Evolutionary conservation across 2,113 vertebrate genomes (phyloP).

Genomic region (Heloderma charlesbogerti): DNA sequence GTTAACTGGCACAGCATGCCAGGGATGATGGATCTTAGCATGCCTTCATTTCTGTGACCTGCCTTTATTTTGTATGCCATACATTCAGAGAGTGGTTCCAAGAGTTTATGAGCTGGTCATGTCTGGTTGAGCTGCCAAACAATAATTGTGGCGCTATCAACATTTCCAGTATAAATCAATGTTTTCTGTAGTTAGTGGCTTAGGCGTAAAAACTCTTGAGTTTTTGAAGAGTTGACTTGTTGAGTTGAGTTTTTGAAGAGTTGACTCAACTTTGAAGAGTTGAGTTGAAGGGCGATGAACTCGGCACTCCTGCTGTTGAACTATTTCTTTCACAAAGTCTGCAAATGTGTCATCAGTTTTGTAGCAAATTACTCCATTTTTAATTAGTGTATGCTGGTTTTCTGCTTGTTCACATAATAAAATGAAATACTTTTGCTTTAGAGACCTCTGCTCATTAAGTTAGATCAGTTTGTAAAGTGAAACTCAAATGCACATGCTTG

Average conservation of each 20-base stretch:
- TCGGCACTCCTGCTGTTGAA: conserved; percentile 49
- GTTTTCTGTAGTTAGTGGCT: conserved; percentile 36
- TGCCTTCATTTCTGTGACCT: neutral
- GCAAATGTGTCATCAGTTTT: conserved; percentile 33
- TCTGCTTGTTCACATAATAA: conserved; percentile 33
- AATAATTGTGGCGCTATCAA: conserved; percentile 23
- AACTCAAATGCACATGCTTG: neutral
- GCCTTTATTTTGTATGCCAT: neutral
- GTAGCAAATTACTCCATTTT: conserved; percentile 26
- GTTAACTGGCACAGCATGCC: neutral
- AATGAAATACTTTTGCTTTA: conserved; percentile 20
- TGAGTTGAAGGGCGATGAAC: conserved; percentile 42
- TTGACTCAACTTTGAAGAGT: too few relatives aligned
- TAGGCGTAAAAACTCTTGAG: conserved; percentile 37
- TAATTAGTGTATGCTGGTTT: neutral
- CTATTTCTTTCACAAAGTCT: conserved; percentile 57
- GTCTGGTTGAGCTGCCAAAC: neutral
- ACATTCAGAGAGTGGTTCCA: neutral
- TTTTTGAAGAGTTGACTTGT: too few relatives aligned
- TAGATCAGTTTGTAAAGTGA: neutral
- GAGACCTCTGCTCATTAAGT: too few relatives aligned
- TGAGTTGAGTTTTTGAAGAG: too few relatives aligned
- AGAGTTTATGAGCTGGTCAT: conserved; percentile 8
- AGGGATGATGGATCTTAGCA: neutral
- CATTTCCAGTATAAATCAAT: conserved; percentile 38